Percentiles rank a stretch among this genome's conserved stretches.
Evolutionary conservation across 2,888 invertebrate species (phyloP).

Genomic region (Amorpha juglandis): DNA sequence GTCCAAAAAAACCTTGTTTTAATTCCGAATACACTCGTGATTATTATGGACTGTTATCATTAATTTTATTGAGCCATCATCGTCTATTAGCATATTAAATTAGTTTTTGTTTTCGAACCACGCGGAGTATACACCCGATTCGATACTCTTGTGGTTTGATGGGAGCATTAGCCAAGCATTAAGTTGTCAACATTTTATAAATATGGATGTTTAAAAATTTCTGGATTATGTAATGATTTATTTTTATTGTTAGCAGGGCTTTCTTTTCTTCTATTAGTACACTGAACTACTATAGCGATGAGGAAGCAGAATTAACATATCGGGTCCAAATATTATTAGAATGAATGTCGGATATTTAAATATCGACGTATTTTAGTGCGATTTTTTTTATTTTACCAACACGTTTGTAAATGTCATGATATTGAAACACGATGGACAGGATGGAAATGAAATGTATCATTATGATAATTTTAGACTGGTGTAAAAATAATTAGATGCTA

Average conservation of each 20-base stretch:
- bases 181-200: conserved; percentile 55
- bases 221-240: conserved; percentile 14
- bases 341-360: neutral
- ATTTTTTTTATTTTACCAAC: neutral
- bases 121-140: conserved; percentile 44
- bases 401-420: too few relatives aligned
- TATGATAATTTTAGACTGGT: too few relatives aligned
- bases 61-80: conserved; percentile 66
- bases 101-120: conserved; percentile 53
- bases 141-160: conserved; percentile 49
- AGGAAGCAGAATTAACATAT: conserved; percentile 1
- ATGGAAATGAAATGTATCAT: too few relatives aligned
- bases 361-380: neutral
- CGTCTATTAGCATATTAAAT: conserved; percentile 60
- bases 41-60: conserved; percentile 53
- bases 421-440: too few relatives aligned
- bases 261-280: neutral
- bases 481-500: too few relatives aligned
- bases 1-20: conserved; percentile 51
- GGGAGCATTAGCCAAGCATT: conserved; percentile 50
- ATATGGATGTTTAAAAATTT: conserved; percentile 35
- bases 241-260: conserved; percentile 21
- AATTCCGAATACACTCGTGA: conserved; percentile 50
- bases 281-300: neutral
- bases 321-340: neutral